Evolutionary conservation across 2,113 vertebrate species (phyloP).

Genomic region (Oryzias woworae): DNA sequence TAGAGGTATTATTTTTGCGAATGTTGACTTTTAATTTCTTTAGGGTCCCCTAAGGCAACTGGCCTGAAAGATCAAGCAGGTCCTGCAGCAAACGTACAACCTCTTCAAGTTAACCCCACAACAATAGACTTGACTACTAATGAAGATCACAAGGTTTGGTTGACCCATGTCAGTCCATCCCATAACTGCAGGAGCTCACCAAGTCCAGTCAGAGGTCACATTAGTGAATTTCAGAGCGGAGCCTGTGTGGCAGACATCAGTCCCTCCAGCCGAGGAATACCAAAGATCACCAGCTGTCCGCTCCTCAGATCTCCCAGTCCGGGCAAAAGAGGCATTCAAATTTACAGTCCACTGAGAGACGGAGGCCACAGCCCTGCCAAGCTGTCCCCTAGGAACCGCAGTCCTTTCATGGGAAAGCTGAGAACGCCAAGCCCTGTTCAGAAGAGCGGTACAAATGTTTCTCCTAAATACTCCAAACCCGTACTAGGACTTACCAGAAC

Average conservation of each 20-base stretch:
- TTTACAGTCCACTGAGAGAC: slow-evolving; percentile 29
- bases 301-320: slow-evolving; percentile 44
- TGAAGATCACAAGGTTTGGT: neutral
- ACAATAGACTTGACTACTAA: slow-evolving; percentile 16
- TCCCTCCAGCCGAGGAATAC: slow-evolving; percentile 18
- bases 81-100: neutral
- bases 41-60: slow-evolving; percentile 53
- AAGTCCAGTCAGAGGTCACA: slow-evolving; percentile 18
- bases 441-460: slow-evolving; percentile 39
- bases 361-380: slow-evolving; percentile 40
- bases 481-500: slow-evolving; percentile 45
- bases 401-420: slow-evolving; percentile 24
- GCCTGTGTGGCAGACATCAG: slow-evolving; percentile 1
- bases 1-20: neutral
- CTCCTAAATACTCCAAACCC: slow-evolving; percentile 45
- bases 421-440: slow-evolving; percentile 55
- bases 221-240: slow-evolving; percentile 11
- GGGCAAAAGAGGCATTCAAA: slow-evolving; percentile 33
- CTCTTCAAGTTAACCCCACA: neutral
- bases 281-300: slow-evolving; percentile 18
- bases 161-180: slow-evolving; percentile 7
- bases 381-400: slow-evolving; percentile 39
- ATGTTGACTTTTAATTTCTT: neutral
- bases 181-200: slow-evolving; percentile 8
- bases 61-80: slow-evolving; percentile 28